Evolutionary conservation across 2,797 vertebrate genomes (phyloP).

Genomic region (Molothrus aeneus): DNA sequence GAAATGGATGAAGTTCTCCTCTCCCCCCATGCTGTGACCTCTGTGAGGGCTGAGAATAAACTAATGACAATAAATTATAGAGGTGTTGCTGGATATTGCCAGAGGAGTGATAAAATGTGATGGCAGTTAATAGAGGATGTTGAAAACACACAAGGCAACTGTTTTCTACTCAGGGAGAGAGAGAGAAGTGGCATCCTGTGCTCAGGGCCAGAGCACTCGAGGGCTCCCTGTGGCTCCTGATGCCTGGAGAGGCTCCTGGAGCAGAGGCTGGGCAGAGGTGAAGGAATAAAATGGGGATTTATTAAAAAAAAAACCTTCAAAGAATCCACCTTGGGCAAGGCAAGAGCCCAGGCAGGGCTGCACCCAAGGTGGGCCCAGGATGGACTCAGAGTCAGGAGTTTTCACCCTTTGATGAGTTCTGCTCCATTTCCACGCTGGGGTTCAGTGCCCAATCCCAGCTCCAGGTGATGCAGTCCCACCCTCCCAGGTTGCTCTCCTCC

Average conservation of each 20-base stretch:
- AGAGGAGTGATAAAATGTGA: conserved; percentile 39
- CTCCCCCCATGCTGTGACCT: conserved; percentile 35
- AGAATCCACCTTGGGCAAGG: background rate
- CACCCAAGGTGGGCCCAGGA: background rate
- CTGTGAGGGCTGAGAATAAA: conserved; percentile 39
- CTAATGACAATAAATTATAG: conserved; percentile 66
- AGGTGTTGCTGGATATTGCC: conserved; percentile 51
- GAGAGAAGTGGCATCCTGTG: background rate
- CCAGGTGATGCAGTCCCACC: background rate
- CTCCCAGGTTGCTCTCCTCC: background rate
- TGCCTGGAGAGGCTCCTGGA: background rate
- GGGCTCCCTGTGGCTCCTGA: background rate
- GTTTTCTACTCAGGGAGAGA: background rate
- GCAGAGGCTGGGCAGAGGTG: accelerated
- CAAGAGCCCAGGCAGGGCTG: background rate
- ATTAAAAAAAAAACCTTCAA: background rate
- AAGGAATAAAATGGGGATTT: background rate
- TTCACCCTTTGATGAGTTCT: background rate
- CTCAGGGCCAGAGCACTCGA: background rate
- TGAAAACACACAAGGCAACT: conserved; percentile 30
- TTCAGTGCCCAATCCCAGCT: background rate
- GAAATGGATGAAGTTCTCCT: conserved; percentile 33
- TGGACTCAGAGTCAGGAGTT: background rate
- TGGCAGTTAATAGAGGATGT: conserved; percentile 50
- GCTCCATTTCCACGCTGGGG: background rate